These are phyloP conservation scores for Merops nubicus DNA, from an alignment of 2,113 vertebrate genomes.

Conservation along the genomic window DNA sequence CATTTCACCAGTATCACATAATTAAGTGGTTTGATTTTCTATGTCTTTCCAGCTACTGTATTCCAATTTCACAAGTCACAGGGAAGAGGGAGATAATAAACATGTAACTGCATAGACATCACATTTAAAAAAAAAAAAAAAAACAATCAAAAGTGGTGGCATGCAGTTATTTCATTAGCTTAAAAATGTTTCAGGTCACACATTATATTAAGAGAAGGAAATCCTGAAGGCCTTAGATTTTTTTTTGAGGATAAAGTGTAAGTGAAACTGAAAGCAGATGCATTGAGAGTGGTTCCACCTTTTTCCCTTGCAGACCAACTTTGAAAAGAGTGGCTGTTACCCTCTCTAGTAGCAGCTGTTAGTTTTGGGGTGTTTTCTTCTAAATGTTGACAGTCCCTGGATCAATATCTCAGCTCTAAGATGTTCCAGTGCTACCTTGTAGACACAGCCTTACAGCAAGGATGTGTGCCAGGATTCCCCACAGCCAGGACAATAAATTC, in stretches of 20 bases:
- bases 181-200: background rate
- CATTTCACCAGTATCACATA: background rate
- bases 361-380: background rate
- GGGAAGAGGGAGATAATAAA: background rate
- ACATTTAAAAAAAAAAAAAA: background rate
- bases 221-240: background rate
- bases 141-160: background rate
- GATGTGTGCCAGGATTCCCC: background rate
- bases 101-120: background rate
- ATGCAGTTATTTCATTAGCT: background rate
- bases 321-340: fast-evolving
- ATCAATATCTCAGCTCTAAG: background rate
- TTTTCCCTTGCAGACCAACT: background rate
- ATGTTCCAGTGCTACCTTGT: background rate
- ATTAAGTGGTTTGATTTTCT: background rate
- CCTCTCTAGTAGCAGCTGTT: background rate
- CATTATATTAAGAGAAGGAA: background rate
- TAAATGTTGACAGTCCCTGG: background rate
- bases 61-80: background rate
- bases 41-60: background rate
- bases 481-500: background rate
- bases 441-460: background rate
- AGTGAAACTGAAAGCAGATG: background rate
- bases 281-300: background rate
- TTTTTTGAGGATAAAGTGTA: background rate